These are phyloP conservation scores for Hedya salicella DNA, from an alignment of 2,888 invertebrate genomes.

Conservation along the genomic window DNA sequence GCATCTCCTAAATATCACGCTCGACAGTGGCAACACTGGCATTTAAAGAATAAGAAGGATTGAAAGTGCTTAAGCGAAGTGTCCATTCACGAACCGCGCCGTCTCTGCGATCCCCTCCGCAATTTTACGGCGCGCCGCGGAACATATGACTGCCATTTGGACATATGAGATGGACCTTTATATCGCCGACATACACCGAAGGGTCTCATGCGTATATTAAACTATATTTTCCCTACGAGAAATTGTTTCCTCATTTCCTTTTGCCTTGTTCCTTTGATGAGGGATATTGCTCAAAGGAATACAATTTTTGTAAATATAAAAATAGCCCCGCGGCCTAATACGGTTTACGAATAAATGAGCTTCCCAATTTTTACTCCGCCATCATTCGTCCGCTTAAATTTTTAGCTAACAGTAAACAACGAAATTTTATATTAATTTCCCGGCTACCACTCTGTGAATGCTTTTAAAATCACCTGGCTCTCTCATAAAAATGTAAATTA, in stretches of 20 bases:
- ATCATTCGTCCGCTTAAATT: constrained; percentile 20
- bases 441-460: constrained; percentile 41
- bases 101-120: constrained; percentile 19
- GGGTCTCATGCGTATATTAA: constrained; percentile 31
- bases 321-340: constrained; percentile 3
- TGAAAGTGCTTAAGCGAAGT: constrained; percentile 34
- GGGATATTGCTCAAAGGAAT: constrained; percentile 33
- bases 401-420: constrained; percentile 39
- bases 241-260: constrained; percentile 30
- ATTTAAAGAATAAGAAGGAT: constrained; percentile 36
- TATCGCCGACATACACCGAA: constrained; percentile 21
- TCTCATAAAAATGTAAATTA: constrained; percentile 65
- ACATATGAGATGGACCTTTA: constrained; percentile 39
- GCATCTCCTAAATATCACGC: constrained; percentile 10
- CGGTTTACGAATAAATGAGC: constrained; percentile 13
- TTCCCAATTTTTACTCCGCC: constrained; percentile 24
- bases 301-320: constrained; percentile 16
- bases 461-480: constrained; percentile 57
- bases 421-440: constrained; percentile 46
- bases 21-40: constrained; percentile 32
- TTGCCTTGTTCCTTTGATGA: constrained; percentile 23
- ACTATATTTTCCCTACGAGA: constrained; percentile 14
- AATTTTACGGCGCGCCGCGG: constrained; percentile 21
- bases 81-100: constrained; percentile 34
- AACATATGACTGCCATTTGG: constrained; percentile 36